Percentiles rank a stretch among this genome's conserved stretches.
Conservation (phyloP, 1,140 invertebrate species). For the Adoxophyes honmai region DNA sequence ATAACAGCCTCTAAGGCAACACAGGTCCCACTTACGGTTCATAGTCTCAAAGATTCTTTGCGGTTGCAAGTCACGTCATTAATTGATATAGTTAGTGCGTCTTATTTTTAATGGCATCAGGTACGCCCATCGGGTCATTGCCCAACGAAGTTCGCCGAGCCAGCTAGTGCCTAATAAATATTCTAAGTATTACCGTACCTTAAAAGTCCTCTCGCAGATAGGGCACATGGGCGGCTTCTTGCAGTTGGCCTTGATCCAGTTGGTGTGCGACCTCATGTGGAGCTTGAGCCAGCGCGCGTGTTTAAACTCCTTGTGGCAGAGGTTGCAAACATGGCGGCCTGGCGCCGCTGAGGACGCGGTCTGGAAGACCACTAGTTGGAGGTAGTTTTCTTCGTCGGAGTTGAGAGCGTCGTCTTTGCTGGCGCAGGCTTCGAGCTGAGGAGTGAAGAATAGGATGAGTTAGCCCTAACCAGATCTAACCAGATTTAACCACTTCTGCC, state of each 20-base stretch:
- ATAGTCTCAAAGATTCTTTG: no score
- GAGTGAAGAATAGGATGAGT: neutral
- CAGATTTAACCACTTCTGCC: no score
- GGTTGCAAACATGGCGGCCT: slow-evolving; percentile 77
- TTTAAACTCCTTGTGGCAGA: slow-evolving; percentile 80
- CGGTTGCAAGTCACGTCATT: no score
- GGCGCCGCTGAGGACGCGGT: slow-evolving; percentile 63
- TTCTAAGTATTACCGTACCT: slow-evolving; percentile 33
- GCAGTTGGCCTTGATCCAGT: slow-evolving; percentile 81
- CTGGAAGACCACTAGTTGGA: slow-evolving; percentile 72
- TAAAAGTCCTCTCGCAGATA: slow-evolving; percentile 76
- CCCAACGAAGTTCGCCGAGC: no score
- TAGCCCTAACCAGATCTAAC: no score
- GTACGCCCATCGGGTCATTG: no score
- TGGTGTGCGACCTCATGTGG: slow-evolving; percentile 78
- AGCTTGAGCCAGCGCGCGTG: slow-evolving; percentile 78
- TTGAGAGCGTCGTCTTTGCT: slow-evolving; percentile 43
- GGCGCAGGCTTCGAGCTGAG: neutral
- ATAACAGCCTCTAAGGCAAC: no score
- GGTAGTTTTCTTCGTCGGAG: slow-evolving; percentile 64
- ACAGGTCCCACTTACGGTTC: no score
- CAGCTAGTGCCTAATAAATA: no score
- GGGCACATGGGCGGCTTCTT: slow-evolving; percentile 80
- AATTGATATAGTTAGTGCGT: no score
- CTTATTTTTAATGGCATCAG: no score